Evolutionary conservation across 2,797 vertebrate species (phyloP).

Genomic region (Lagodon rhomboides): DNA sequence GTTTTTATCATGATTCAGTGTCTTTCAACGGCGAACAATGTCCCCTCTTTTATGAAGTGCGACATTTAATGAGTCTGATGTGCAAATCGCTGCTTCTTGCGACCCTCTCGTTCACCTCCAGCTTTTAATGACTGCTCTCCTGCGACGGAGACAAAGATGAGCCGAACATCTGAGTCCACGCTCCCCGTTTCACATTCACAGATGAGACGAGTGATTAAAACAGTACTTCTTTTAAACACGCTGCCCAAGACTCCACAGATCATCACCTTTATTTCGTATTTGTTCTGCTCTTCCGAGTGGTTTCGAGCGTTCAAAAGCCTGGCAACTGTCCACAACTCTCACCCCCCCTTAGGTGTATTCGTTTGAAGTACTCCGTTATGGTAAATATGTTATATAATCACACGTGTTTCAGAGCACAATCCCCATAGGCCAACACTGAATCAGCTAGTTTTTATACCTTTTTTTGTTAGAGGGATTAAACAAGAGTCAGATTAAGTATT

Average conservation of each 20-base stretch:
- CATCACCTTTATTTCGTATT: slow-evolving; percentile 30
- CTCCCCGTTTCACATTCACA: slow-evolving; percentile 29
- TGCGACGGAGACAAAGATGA: slow-evolving; percentile 31
- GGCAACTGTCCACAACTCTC: background rate
- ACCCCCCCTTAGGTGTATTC: background rate
- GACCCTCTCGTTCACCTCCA: slow-evolving; percentile 18
- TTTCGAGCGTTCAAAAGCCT: slow-evolving; percentile 5
- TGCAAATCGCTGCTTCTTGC: slow-evolving; percentile 45
- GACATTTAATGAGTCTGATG: slow-evolving; percentile 42
- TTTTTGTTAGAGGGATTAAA: too few relatives aligned
- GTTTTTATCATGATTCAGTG: slow-evolving; percentile 11
- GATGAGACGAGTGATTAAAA: slow-evolving; percentile 24
- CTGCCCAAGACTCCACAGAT: slow-evolving; percentile 8
- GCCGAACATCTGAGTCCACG: slow-evolving; percentile 7
- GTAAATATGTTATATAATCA: slow-evolving; percentile 36
- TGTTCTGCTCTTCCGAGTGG: slow-evolving; percentile 14
- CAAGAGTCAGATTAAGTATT: slow-evolving; percentile 26
- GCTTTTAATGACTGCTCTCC: slow-evolving; percentile 37
- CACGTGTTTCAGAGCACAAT: slow-evolving; percentile 12
- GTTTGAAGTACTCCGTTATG: background rate
- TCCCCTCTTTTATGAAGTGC: slow-evolving; percentile 10
- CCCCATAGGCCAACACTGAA: slow-evolving; percentile 1
- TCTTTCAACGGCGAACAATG: slow-evolving; percentile 14
- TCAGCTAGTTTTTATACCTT: background rate
- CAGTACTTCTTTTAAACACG: slow-evolving; percentile 14